Conservation (phyloP, 1,140 invertebrate species). For the Megalopta genalis region DNA sequence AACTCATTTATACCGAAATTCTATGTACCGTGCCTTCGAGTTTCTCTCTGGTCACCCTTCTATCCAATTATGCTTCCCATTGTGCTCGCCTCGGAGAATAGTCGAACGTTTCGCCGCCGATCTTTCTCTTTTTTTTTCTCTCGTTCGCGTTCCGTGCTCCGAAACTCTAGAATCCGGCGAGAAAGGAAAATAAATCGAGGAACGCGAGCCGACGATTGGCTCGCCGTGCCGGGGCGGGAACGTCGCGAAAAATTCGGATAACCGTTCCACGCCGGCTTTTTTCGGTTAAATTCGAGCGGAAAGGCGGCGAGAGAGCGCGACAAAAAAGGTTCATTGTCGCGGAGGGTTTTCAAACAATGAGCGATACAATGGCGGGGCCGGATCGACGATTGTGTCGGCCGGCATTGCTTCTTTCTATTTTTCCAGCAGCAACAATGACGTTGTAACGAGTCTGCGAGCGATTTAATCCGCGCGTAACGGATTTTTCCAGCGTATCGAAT, state of each 20-base stretch:
- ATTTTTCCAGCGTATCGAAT: conserved; percentile 17
- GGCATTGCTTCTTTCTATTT: conserved; percentile 48
- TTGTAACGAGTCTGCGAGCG: conserved; percentile 61
- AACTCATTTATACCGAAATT: no score
- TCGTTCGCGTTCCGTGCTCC: no score
- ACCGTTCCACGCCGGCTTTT: background rate
- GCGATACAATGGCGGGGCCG: conserved; percentile 44
- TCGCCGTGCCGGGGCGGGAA: background rate
- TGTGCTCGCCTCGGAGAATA: background rate
- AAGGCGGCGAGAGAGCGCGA: conserved; percentile 14
- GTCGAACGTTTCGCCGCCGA: no score
- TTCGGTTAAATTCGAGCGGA: conserved; percentile 39
- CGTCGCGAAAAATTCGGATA: background rate
- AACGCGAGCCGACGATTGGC: no score
- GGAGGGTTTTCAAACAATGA: conserved; percentile 64
- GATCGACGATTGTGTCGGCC: conserved; percentile 50
- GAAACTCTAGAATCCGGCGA: background rate
- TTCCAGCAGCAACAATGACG: conserved; percentile 54
- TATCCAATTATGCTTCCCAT: conserved; percentile 19
- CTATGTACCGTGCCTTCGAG: no score
- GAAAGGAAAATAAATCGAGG: background rate
- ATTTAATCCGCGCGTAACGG: conserved; percentile 54
- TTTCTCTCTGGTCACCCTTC: no score
- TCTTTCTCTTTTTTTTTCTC: no score
- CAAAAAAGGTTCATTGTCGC: conserved; percentile 54